These are phyloP conservation scores for Gulo gulo DNA, from an alignment of 2,113 vertebrate species.

Conservation along the genomic window DNA sequence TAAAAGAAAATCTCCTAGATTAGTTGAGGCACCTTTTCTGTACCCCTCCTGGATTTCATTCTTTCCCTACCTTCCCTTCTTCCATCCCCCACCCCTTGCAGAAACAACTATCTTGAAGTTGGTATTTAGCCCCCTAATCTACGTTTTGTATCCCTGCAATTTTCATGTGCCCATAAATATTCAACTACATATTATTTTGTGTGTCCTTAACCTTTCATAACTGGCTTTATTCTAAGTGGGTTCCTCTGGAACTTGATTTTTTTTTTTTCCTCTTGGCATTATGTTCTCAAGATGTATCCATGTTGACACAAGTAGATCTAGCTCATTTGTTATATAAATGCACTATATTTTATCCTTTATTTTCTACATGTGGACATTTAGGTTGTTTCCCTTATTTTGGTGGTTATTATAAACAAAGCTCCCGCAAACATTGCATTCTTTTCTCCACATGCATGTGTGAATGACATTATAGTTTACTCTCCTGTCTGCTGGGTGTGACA, in stretches of 20 bases:
- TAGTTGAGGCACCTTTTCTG: background rate
- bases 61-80: background rate
- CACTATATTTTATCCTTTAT: background rate
- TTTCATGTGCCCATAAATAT: conserved; percentile 24
- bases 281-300: background rate
- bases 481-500: background rate
- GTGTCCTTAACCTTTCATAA: background rate
- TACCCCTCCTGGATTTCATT: background rate
- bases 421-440: too few species aligned
- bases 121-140: background rate
- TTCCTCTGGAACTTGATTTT: background rate
- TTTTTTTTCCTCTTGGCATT: background rate
- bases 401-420: background rate
- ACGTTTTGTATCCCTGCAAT: background rate
- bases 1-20: conserved; percentile 11
- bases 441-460: background rate
- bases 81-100: background rate
- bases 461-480: background rate
- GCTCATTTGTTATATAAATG: background rate
- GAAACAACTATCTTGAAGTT: background rate
- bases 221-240: background rate
- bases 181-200: background rate
- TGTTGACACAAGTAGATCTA: background rate
- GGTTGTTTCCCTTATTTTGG: background rate
- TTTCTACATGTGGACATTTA: background rate